A percentile compares a stretch with the other conserved stretches of the same genome.
Evolutionary conservation across 2,888 invertebrate genomes (phyloP).

Genomic region (Cataglyphis cursor): DNA sequence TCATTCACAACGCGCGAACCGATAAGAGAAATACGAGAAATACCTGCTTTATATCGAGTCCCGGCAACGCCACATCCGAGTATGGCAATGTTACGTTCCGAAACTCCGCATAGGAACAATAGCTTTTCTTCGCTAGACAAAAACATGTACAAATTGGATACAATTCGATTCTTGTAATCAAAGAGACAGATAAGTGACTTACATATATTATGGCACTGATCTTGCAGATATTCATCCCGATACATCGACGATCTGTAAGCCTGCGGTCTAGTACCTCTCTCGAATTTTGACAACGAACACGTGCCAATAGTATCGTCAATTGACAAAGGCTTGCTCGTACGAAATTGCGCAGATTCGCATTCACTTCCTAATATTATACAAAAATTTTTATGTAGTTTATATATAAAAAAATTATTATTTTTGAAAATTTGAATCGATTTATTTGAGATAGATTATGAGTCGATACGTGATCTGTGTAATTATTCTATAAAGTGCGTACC

Average conservation of each 20-base stretch:
- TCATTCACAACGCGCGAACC: not conserved
- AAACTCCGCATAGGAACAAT: constrained; percentile 93
- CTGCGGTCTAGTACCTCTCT: constrained; percentile 92
- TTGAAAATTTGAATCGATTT: not conserved
- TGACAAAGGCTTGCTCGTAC: constrained; percentile 82
- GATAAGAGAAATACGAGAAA: constrained; percentile 21
- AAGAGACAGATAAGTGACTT: constrained; percentile 81
- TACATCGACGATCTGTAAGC: constrained; percentile 92
- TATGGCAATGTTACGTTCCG: constrained; percentile 91
- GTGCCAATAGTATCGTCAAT: constrained; percentile 87
- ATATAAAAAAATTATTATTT: not conserved
- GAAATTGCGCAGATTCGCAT: constrained; percentile 83
- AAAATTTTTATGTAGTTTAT: not conserved
- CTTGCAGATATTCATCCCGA: constrained; percentile 94
- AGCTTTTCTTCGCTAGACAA: constrained; percentile 87
- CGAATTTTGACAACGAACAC: constrained; percentile 92
- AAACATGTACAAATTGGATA: not conserved
- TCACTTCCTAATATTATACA: constrained; percentile 66
- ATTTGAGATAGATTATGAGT: not conserved
- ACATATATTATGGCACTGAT: constrained; percentile 92
- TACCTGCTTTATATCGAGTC: constrained; percentile 78
- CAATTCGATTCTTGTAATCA: not conserved
- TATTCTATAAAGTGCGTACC: constrained; percentile 68
- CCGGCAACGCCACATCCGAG: constrained; percentile 87
- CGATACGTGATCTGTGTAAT: not conserved